Percentiles rank a stretch among this genome's conserved stretches.
Evolutionary conservation across 2,888 invertebrate species (phyloP).

Genomic region (Axea sp.): DNA sequence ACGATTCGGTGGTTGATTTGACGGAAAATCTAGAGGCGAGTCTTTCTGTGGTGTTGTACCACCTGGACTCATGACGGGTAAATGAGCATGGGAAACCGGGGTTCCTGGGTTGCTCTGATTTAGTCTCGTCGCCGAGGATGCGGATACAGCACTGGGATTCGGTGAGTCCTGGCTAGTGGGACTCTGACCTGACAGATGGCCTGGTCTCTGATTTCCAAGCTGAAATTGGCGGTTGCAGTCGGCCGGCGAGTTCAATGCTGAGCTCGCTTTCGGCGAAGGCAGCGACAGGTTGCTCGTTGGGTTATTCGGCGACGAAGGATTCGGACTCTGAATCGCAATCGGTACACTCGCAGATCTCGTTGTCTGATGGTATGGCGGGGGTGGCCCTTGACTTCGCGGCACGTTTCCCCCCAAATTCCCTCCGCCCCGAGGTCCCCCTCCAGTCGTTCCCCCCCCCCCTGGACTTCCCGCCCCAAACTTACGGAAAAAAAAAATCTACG

Average conservation of each 20-base stretch:
- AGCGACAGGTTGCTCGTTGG: conserved; percentile 86
- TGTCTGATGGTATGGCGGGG: conserved; percentile 88
- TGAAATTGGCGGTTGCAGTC: conserved; percentile 82
- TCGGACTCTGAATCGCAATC: conserved; percentile 87
- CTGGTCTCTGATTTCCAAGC: conserved; percentile 74
- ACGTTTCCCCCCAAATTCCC: conserved; percentile 77
- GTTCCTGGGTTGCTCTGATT: conserved; percentile 87
- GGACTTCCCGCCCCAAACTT: conserved; percentile 48
- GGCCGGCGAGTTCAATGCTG: conserved; percentile 86
- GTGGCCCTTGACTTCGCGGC: conserved; percentile 85
- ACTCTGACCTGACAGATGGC: conserved; percentile 83
- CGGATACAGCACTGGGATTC: conserved; percentile 71
- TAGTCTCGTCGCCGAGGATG: conserved; percentile 77
- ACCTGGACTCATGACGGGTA: conserved; percentile 76
- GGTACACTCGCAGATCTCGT: conserved; percentile 87
- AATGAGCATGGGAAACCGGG: conserved; percentile 82
- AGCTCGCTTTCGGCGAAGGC: conserved; percentile 87
- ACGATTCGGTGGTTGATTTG: conserved; percentile 80
- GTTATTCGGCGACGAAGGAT: conserved; percentile 86
- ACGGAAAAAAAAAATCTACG: no score
- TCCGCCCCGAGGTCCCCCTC: conserved; percentile 73
- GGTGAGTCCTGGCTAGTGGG: conserved; percentile 84
- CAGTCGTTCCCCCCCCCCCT: conserved; percentile 68
- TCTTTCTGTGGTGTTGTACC: conserved; percentile 76
- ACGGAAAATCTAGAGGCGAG: conserved; percentile 75